Evolutionary conservation across 53 echinoderm and acorn worm genomes (phyloP), one percentile per base, ranked within the genome.

Genomic region (Crossaster papposus): DNA sequence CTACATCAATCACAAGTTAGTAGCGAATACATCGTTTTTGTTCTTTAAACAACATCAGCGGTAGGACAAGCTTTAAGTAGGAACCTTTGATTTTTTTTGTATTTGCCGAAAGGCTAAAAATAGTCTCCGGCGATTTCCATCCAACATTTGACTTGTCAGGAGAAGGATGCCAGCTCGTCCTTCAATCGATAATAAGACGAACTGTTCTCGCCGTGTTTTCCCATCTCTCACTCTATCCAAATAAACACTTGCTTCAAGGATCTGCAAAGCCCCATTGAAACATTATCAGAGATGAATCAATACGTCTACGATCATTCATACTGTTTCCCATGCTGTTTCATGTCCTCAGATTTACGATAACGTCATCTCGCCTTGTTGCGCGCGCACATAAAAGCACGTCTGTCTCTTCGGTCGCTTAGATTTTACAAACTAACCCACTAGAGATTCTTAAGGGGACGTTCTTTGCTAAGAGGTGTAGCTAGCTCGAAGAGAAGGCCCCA

Each of bases 261-360:
- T 36, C 68, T 82, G 11, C 50, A 24, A 4, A 78, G 22, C 4
- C 78, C 78, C 78, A 51, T 78, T 78, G 70, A 37, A 82, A 82
- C 68, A 65, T 82, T 37, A 82, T 82, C 65, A 37, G 65, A 68
- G 65, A 82, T 65, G 4, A n/a, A 82, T 82, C 51, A 68, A 65
- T 68, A 65, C 28, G 68, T 64, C 62, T 54, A 63, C 36, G 36
- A 74, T 35, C 12, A 33, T 34, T 35, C 31, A 5, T 44, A 44
- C 4, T 3, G 4, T n/a, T 26, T 68, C 68, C 28, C 28, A 11
- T 4, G 68, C n/a, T 11, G 68, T 4, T 4, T 23, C 68, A 28
- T 68, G 68, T n/a, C 22, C 68, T 23, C 68, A 28, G 15, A 26
- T 68, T 68, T 28, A 26, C 68, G 68, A 28, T 28, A 68, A 68